Base-by-base conservation (phyloP, 2,797 vertebrate species). In the Pangasius djambal region DNA sequence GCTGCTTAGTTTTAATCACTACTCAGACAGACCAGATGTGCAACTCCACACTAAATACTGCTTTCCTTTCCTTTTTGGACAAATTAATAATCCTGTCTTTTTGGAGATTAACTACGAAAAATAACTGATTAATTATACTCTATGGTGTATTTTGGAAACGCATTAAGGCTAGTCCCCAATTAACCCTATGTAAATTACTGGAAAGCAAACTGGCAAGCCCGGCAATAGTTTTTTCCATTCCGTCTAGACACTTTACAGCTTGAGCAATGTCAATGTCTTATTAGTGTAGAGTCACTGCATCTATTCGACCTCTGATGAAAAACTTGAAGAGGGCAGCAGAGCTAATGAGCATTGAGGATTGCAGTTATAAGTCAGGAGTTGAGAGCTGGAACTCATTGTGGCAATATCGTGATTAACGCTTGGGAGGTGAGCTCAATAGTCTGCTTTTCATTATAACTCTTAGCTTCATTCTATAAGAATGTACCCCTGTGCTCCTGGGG, bases 361-460 rank as follows among this genome's bases (percentile, higher is more conserved):
- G 55, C 65, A 85, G 40, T 55, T 70, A 59, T 37, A 86, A 69
- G 86, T 83, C 77, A 34, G 61, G 10, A 37, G 37, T 3, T 52
- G 74, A 59, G 61, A 82, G 79, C 67, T 12, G 12, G 79, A 89
- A 84, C 78, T 85, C 63, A 52, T n/a, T 44, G 55, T 84, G 65
- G 55, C 82, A 65, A 86, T 63, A 52, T 55, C 18, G 31, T 88
- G 85, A 91, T 82, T 88, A 89, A 88, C 25, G 59, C 88, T 91
- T 84, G 28, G 44, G 81, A 89, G 86, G 86, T 69, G 75, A 83
- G 83, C 48, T 79, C 61, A 59, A 34, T 72, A 34, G 81, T 85
- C 89, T 93, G 92, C 85, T 90, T 89, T 89, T 90, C 85, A 93
- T 93, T 91, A 91, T 25, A 89, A 10, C 86, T 67, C 70, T 89